Evolutionary conservation across 2,797 vertebrate genomes (phyloP), one percentile per base, ranked within the genome.

Genomic region (Scarus forsteni): DNA sequence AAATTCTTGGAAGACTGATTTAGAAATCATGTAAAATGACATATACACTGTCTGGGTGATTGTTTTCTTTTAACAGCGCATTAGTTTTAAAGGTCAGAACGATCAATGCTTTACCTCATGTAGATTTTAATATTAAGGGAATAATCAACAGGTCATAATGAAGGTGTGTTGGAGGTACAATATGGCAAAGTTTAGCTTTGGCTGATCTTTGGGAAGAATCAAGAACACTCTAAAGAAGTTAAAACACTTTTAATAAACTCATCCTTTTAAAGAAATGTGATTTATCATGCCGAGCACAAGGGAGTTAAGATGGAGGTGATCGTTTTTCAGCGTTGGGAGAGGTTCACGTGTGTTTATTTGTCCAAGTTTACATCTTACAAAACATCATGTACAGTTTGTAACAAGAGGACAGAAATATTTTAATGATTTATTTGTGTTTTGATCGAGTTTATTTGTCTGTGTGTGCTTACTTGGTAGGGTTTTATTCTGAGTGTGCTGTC

Each of bases 311-410:
- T 51, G 6, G 1, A 58, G n/a, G 18, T 51, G 39, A 45, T 19
- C 5, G 50, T 57, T 10, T 19, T 73, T 68, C 38, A 39, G 3
- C 48, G 4, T 39, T 36, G 10, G 35, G 42, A 10, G 55, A 63
- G 54, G 10, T 10, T 7, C 15, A 2, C 58, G 16, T 52, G 38
- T 39, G 7, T 27, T 27, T 27, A 39, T 54, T 62, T 39, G 18
- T 64, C 48, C 27, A 13, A 2, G n/a, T 72, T 79, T 48, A 48
- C 10, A 7, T 58, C 60, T 63, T 48, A 38, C 10, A 3, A n/a
- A 42, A 16, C 49, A 27, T 12, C 57, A 34, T 75, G 48, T 58
- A 5, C 8, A 43, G 14, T 66, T 12, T 51, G 44, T 35, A 14
- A 8, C 18, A 36, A 7, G 38, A 10, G 9, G 7, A 39, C 7